Conservation (phyloP, 2,113 vertebrate genomes). For the Xiphophorus couchianus region DNA sequence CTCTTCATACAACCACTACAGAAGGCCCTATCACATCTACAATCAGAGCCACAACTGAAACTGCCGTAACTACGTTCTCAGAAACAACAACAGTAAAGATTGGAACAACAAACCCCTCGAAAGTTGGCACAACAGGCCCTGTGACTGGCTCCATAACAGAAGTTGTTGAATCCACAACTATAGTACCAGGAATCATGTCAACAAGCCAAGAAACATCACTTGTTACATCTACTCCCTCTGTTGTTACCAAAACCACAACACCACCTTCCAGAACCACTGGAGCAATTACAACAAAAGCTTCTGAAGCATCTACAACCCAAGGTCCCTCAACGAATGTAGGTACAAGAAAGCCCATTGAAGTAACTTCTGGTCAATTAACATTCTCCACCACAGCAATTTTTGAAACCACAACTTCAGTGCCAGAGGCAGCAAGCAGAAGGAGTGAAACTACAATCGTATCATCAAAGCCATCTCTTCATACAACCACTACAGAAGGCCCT, state of each 20-base stretch:
- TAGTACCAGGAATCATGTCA: background rate
- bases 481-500: background rate
- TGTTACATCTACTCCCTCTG: constrained; percentile 16
- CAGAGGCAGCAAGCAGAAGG: background rate
- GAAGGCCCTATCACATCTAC: background rate
- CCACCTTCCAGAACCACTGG: background rate
- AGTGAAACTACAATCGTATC: constrained; percentile 8
- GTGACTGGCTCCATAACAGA: background rate
- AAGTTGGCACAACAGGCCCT: background rate
- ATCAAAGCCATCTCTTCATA: background rate
- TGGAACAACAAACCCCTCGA: background rate
- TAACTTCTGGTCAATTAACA: constrained; percentile 11
- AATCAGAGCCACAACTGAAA: background rate
- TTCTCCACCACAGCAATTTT: constrained; percentile 11
- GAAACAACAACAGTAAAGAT: background rate
- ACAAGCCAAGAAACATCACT: constrained; percentile 6
- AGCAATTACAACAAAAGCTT: background rate
- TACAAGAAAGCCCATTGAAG: background rate
- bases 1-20: background rate
- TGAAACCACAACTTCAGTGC: background rate
- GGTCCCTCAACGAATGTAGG: background rate
- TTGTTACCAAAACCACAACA: background rate
- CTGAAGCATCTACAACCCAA: background rate
- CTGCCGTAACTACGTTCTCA: background rate
- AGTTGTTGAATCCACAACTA: constrained; percentile 6